Conservation (phyloP, 2,113 vertebrate species). For the Ictalurus punctatus region DNA sequence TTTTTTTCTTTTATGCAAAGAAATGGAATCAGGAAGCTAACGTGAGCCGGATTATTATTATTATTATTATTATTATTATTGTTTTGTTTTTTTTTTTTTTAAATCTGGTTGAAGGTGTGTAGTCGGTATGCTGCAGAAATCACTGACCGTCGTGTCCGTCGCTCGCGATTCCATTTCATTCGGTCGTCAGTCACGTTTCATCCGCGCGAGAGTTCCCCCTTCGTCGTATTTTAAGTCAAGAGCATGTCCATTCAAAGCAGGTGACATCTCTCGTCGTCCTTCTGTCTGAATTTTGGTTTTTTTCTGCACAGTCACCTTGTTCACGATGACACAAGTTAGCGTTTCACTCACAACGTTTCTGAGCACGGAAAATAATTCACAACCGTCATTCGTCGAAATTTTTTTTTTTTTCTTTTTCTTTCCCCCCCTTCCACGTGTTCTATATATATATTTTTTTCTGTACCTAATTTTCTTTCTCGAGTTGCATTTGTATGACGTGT, state of each 20-base stretch:
- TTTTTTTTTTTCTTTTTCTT: not conserved
- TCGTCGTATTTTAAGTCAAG: not conserved
- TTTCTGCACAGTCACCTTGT: slow-evolving; percentile 68
- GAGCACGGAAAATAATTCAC: not conserved
- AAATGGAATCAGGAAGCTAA: slow-evolving; percentile 34
- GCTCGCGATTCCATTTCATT: not conserved
- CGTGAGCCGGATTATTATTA: not conserved
- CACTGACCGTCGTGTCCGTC: slow-evolving; percentile 26
- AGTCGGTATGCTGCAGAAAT: slow-evolving; percentile 56
- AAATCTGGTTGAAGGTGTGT: slow-evolving; percentile 3
- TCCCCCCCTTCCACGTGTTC: not conserved
- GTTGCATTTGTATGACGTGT: slow-evolving; percentile 53
- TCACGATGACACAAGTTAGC: slow-evolving; percentile 43
- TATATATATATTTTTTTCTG: not conserved
- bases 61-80: no score
- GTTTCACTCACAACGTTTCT: slow-evolving; percentile 17
- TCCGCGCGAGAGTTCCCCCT: not conserved
- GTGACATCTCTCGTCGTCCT: not conserved
- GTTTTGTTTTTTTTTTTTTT: not conserved
- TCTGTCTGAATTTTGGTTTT: not conserved
- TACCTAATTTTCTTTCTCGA: not conserved
- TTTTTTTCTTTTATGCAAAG: slow-evolving; percentile 37
- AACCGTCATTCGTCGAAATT: not conserved
- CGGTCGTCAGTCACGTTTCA: not conserved
- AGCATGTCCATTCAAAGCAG: not conserved